Conservation (phyloP, 2,797 vertebrate species). For the Malacoraja senta region DNA sequence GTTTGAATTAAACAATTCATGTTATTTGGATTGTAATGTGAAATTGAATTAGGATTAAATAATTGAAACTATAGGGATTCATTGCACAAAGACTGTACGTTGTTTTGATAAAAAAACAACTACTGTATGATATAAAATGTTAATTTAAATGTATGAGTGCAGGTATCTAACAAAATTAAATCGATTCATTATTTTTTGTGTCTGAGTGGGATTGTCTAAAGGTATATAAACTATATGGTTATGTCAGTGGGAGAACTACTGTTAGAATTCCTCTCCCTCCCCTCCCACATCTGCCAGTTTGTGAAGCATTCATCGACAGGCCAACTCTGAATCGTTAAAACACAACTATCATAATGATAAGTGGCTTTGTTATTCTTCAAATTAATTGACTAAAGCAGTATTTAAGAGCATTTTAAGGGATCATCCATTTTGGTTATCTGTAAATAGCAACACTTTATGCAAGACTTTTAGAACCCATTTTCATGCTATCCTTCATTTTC, state of each 20-base stretch:
- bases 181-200: neutral
- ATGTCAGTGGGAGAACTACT: neutral
- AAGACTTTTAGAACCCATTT: neutral
- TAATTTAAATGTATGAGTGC: neutral
- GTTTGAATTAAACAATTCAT: neutral
- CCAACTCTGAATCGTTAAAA: neutral
- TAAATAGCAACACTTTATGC: neutral
- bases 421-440: neutral
- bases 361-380: neutral
- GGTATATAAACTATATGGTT: neutral
- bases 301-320: constrained; percentile 22
- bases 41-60: constrained; percentile 1
- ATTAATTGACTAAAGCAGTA: constrained; percentile 5
- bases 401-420: constrained; percentile 5
- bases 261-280: neutral
- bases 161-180: neutral
- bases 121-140: neutral
- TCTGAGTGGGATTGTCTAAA: neutral
- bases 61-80: neutral
- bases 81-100: neutral
- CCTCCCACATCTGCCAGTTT: neutral
- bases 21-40: neutral
- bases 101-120: neutral
- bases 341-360: neutral
- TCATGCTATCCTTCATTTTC: neutral